Base-by-base conservation (phyloP, 2,888 invertebrate genomes). In the Drosophila quinaria region DNA sequence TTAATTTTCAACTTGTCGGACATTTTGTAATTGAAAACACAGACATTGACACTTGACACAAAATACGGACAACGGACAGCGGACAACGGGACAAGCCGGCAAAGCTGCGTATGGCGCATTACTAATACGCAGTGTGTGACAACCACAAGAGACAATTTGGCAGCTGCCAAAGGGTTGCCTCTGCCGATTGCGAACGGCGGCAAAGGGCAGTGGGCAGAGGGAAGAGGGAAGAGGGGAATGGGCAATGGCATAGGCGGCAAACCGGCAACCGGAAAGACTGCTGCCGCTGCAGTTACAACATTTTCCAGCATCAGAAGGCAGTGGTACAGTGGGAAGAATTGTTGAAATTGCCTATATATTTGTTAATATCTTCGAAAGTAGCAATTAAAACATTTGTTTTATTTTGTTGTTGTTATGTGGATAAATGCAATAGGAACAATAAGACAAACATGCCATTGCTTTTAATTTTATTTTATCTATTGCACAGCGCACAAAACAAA, bases 101-200 rank as follows among this genome's bases (percentile, higher is more conserved):
- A 73, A 80, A 76, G 88, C 78, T 87, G 81, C 84, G 81, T 86
- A 76, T 77, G 81, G 87, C 81, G 81, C 87, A 89, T 84, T 89
- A 87, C 89, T 89, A 89, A 87, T 85, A 89, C 86, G 89, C 90
- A 86, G 80, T 86, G 87, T 86, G 88, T 87, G 90, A 74, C 78
- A 81, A 85, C 90, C 90, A 78, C 87, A 89, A 83, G 90, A 90
- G 90, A 89, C 89, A 90, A 86, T 90, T 90, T 90, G 90, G 89
- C 89, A 90, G 86, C 82, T 89, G 87, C 84, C 84, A 85, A 84
- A 81, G 83, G 83, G 89, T 77, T 86, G 66, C 52, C 67, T 41
- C 15, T 55, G 68, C 58, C 78, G 67, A 72, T 58, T 76, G 63
- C 65, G 58, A 49, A 31, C 8, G 25, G 25, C 5, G 25, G 25